phyloP scores from a whole-genome alignment of 2,888 invertebrate species.

The Dioctria rufipes region DNA sequence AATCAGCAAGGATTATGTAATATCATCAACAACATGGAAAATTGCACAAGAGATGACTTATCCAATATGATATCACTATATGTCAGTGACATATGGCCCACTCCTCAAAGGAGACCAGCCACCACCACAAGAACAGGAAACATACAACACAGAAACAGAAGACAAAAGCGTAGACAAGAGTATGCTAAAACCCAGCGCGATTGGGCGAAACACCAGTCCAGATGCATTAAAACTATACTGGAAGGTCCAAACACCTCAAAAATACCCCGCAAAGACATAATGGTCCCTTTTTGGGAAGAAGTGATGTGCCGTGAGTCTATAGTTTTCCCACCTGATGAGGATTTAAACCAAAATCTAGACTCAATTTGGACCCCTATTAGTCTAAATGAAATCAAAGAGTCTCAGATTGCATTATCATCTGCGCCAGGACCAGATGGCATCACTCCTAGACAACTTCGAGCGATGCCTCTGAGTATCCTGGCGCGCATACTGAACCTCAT shows the following conservation, averaged over 20 bases:
- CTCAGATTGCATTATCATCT: too few relatives aligned
- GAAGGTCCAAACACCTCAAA: neutral
- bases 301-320: neutral
- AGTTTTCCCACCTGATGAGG: neutral
- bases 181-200: neutral
- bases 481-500: conserved; percentile 7
- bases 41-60: neutral
- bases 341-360: neutral
- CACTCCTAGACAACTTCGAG: conserved; percentile 1
- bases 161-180: neutral
- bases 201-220: conserved; percentile 1
- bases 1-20: too few relatives aligned
- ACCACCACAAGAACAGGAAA: too few relatives aligned
- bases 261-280: neutral
- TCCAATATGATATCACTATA: neutral
- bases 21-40: neutral
- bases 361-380: too few relatives aligned
- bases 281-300: conserved; percentile 6
- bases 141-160: neutral
- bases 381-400: too few relatives aligned
- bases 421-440: conserved; percentile 18
- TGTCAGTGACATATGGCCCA: neutral
- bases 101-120: neutral
- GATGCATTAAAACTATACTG: conserved; percentile 15
- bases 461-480: neutral